Evolutionary conservation across 2,113 vertebrate species (phyloP).

Genomic region (Tonatia bakeri): DNA sequence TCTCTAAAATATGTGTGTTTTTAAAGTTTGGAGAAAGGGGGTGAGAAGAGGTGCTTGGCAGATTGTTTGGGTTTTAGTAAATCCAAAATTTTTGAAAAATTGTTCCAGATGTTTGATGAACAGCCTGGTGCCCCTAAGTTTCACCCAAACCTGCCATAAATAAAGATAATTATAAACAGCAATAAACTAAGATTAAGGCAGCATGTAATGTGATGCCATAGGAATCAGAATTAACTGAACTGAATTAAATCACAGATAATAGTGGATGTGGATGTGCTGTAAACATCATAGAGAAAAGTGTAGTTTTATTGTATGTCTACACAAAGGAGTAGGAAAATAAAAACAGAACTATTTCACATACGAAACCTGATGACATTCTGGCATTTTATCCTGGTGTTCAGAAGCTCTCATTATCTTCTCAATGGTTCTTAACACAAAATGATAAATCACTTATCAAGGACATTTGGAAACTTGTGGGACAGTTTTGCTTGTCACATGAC

Average conservation of each 20-base stretch:
- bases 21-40: conserved; percentile 38
- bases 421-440: background rate
- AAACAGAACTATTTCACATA: conserved; percentile 22
- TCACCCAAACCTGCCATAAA: conserved; percentile 65
- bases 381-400: background rate
- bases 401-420: background rate
- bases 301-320: background rate
- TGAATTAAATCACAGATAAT: conserved; percentile 27
- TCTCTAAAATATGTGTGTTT: conserved; percentile 62
- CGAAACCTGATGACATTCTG: background rate
- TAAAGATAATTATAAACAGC: conserved; percentile 66
- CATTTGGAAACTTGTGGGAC: conserved; percentile 1
- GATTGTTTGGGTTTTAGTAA: conserved; percentile 48
- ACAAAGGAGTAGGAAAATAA: background rate
- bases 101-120: conserved; percentile 71
- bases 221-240: background rate
- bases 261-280: background rate
- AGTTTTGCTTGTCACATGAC: background rate
- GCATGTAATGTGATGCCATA: background rate
- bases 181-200: background rate
- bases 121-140: conserved; percentile 39
- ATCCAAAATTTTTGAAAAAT: conserved; percentile 62
- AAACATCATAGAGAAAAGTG: background rate
- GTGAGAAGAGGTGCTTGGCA: conserved; percentile 59
- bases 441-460: background rate